These are phyloP conservation scores for Cuculus canorus DNA, from an alignment of 2,797 vertebrate species.

Conservation along the genomic window DNA sequence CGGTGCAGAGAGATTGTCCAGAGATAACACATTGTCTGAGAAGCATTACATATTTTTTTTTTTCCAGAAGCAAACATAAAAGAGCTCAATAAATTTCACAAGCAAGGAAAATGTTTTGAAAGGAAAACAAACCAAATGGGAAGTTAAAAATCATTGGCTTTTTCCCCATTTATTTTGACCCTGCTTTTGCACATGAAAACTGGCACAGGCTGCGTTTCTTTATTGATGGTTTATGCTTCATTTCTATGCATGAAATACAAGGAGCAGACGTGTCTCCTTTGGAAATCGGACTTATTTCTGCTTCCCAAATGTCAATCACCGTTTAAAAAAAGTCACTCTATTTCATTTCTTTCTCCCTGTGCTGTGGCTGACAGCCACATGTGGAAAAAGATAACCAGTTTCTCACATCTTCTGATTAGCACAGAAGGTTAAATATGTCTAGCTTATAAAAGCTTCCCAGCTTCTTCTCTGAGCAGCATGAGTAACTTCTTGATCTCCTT, in stretches of 20 bases:
- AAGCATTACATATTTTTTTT: not conserved
- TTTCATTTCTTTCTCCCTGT: not conserved
- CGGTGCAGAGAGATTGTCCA: not conserved
- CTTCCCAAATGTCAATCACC: not conserved
- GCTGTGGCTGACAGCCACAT: not conserved
- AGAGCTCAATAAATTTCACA: not conserved
- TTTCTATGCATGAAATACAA: not conserved
- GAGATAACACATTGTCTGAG: not conserved
- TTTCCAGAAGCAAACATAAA: not conserved
- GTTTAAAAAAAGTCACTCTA: not conserved
- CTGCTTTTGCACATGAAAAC: not conserved
- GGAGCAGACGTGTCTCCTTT: not conserved
- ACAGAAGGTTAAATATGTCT: not conserved
- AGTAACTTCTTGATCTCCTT: not conserved
- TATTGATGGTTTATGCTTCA: not conserved
- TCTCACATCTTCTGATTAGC: not conserved
- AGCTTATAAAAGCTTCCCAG: not conserved
- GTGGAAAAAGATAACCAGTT: not conserved
- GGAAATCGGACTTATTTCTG: not conserved
- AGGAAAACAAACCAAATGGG: not conserved
- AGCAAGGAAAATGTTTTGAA: not conserved
- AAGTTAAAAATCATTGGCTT: not conserved
- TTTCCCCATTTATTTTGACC: not conserved
- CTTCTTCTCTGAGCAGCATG: not conserved
- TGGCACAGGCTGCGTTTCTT: not conserved